These are phyloP conservation scores for Colius striatus DNA, from an alignment of 2,113 vertebrate genomes.

Conservation along the genomic window DNA sequence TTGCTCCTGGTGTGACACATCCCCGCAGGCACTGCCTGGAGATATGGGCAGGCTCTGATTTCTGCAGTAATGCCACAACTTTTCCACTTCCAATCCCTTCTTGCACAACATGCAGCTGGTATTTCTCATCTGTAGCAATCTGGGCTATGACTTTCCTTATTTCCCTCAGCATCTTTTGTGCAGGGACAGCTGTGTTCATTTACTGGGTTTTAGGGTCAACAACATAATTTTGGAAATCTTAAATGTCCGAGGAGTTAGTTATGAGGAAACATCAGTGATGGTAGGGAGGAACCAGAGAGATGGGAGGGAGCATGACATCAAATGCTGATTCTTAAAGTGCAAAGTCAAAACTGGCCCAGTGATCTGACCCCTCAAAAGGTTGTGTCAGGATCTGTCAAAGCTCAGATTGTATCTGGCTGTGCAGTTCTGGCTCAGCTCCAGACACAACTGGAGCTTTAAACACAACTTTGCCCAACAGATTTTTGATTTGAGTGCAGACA, in stretches of 20 bases:
- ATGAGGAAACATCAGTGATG: neutral
- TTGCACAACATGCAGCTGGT: neutral
- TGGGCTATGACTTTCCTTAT: neutral
- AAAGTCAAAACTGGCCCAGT: neutral
- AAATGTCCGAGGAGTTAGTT: neutral
- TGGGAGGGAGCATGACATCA: neutral
- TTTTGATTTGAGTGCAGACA: neutral
- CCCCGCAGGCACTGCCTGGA: neutral
- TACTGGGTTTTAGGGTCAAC: neutral
- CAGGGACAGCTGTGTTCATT: neutral
- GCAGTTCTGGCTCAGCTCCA: neutral
- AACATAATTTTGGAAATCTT: neutral
- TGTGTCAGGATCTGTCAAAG: neutral
- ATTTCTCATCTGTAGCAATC: neutral
- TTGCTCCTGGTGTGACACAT: neutral
- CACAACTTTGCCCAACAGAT: rapidly evolving
- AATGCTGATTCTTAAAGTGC: neutral
- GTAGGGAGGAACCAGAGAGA: neutral
- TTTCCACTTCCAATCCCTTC: neutral
- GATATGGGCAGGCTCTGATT: rapidly evolving
- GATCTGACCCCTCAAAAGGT: neutral
- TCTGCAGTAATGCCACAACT: neutral
- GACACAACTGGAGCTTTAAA: neutral
- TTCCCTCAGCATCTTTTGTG: neutral
- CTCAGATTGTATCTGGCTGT: neutral